A percentile compares a stretch with the other conserved stretches of the same genome.
Conservation (phyloP, 2,797 vertebrate genomes). For the Setipinna tenuifilis region DNA sequence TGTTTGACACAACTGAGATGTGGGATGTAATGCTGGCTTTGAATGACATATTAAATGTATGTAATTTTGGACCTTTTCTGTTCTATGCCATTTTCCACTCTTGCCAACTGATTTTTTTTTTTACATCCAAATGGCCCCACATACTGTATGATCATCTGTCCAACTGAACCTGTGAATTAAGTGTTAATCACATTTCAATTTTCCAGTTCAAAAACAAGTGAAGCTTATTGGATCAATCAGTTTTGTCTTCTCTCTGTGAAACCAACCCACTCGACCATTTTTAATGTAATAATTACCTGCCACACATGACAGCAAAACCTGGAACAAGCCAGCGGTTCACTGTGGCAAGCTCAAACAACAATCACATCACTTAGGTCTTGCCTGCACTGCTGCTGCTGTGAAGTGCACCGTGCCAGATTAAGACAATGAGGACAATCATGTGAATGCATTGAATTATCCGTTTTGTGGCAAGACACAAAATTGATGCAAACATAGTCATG, state of each 20-base stretch:
- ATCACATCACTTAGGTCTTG: slow-evolving; percentile 23
- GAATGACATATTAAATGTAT: background rate
- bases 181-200: background rate
- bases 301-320: too few species aligned
- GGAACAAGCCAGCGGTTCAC: background rate
- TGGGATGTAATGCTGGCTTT: background rate
- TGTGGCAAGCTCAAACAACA: background rate
- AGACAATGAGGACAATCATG: slow-evolving; percentile 36
- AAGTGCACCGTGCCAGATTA: slow-evolving; percentile 22
- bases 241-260: background rate
- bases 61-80: background rate
- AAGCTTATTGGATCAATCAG: background rate
- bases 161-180: slow-evolving; percentile 1
- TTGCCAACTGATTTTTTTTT: background rate
- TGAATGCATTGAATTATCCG: slow-evolving; percentile 40
- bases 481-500: background rate
- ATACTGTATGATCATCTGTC: background rate
- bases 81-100: background rate
- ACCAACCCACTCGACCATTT: background rate
- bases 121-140: too few species aligned
- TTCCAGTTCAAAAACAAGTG: background rate
- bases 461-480: slow-evolving; percentile 26
- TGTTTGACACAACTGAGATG: background rate
- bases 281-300: too few species aligned
- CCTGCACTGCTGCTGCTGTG: slow-evolving; percentile 4